Percentiles rank a stretch among this genome's conserved stretches.
These are phyloP conservation scores for Baryphthengus martii DNA, from an alignment of 2,113 vertebrate species.

Conservation along the genomic window DNA sequence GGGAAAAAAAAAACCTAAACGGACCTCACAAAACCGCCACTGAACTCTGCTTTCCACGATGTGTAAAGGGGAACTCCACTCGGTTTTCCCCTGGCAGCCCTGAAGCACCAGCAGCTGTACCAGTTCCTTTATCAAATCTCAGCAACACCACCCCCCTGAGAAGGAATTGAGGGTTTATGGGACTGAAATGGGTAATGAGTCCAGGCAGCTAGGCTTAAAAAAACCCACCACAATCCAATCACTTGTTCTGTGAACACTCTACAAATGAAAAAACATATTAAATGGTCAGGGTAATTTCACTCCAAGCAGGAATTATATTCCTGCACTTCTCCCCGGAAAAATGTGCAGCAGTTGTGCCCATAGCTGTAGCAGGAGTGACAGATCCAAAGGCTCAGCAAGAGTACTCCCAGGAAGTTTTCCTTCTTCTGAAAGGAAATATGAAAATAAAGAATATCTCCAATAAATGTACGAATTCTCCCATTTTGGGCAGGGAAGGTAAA, in stretches of 20 bases:
- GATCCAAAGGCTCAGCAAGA: not conserved
- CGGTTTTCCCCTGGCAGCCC: not conserved
- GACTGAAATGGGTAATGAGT: not conserved
- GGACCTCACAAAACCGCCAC: not conserved
- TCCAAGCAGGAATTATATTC: not conserved
- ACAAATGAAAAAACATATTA: not conserved
- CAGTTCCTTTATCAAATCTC: not conserved
- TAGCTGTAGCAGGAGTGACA: not conserved
- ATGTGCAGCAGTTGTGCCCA: not conserved
- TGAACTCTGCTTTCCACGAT: not conserved
- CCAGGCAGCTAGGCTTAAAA: not conserved
- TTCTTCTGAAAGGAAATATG: not conserved
- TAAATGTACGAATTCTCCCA: not conserved
- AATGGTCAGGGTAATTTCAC: not conserved
- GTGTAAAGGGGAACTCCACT: not conserved
- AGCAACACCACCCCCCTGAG: rapidly evolving
- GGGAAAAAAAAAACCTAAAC: not conserved
- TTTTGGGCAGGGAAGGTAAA: not conserved
- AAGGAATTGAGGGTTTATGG: not conserved
- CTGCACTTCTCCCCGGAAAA: not conserved
- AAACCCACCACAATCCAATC: not conserved
- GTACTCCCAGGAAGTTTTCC: not conserved
- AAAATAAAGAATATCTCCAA: not conserved
- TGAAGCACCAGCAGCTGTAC: not conserved
- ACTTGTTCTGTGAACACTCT: not conserved